phyloP scores from a whole-genome alignment of 2,113 vertebrate species.

The Aspidoscelis tigris region DNA sequence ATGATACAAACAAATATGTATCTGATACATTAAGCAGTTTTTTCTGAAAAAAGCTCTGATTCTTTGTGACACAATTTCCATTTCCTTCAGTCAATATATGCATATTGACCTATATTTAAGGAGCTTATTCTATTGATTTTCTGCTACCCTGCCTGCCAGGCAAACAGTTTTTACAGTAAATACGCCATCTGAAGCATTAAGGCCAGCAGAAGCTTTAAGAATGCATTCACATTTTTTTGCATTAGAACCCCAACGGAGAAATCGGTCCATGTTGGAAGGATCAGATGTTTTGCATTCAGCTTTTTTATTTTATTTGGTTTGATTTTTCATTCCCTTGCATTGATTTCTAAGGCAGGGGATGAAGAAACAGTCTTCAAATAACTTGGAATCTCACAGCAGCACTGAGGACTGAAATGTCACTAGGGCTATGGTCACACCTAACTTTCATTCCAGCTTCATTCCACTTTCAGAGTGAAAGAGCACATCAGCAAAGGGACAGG shows the following conservation, averaged over 20 bases:
- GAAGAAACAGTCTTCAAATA: not conserved
- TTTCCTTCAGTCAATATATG: slow-evolving; percentile 21
- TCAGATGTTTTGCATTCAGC: too few relatives aligned
- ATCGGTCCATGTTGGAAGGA: too few relatives aligned
- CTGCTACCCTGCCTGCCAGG: too few relatives aligned
- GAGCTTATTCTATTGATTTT: slow-evolving; percentile 10
- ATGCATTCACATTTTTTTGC: too few relatives aligned
- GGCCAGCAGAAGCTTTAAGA: too few relatives aligned
- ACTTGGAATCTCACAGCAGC: not conserved
- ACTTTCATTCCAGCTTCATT: not conserved
- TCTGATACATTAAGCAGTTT: too few relatives aligned
- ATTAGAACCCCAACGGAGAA: too few relatives aligned
- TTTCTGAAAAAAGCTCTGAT: not conserved
- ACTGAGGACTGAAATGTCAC: not conserved
- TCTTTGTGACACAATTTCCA: not conserved
- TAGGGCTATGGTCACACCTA: not conserved
- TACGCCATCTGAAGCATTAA: not conserved
- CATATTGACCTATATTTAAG: slow-evolving; percentile 19
- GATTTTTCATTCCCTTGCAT: not conserved
- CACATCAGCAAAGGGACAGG: too few relatives aligned
- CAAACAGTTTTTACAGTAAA: not conserved
- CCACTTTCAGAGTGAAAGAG: too few relatives aligned
- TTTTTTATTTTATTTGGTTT: too few relatives aligned
- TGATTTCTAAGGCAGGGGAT: not conserved
- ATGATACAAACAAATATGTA: too few relatives aligned